Percentiles rank a stretch among this genome's conserved stretches.
phyloP scores from a whole-genome alignment of 35 echinoderm and acorn worm species.

The Holothuria glaberrima region DNA sequence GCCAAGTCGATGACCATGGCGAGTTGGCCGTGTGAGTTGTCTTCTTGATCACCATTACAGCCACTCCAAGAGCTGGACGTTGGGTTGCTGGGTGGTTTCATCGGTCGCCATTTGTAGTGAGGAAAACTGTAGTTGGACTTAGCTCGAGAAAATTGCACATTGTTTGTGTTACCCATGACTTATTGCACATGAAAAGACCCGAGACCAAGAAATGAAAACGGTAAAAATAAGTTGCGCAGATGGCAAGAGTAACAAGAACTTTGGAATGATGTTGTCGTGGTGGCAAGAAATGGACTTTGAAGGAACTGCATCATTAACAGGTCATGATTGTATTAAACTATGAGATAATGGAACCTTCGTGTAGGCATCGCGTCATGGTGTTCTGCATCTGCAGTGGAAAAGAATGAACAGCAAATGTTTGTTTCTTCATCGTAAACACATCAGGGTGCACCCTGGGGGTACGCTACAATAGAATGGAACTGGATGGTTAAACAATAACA shows the following conservation, averaged over 20 bases:
- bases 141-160: slow-evolving; percentile 50
- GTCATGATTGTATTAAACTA: too few species aligned
- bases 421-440: too few species aligned
- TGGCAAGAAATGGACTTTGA: too few species aligned
- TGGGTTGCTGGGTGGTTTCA: slow-evolving; percentile 10
- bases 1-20: slow-evolving; percentile 80
- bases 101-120: slow-evolving; percentile 56
- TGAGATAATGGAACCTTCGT: too few species aligned
- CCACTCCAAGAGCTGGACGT: slow-evolving; percentile 19
- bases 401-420: too few species aligned
- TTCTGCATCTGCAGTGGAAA: too few species aligned
- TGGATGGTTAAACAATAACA: too few species aligned
- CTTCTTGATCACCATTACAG: background rate
- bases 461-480: too few species aligned
- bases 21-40: slow-evolving; percentile 61
- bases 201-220: background rate
- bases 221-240: too few species aligned
- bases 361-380: too few species aligned
- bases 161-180: slow-evolving; percentile 56
- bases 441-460: too few species aligned
- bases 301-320: too few species aligned
- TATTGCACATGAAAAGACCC: slow-evolving; percentile 47
- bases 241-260: background rate
- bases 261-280: background rate
- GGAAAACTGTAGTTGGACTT: slow-evolving; percentile 62